Evolutionary conservation across 1,140 invertebrate genomes (phyloP).

Genomic region (Euschistus heros): DNA sequence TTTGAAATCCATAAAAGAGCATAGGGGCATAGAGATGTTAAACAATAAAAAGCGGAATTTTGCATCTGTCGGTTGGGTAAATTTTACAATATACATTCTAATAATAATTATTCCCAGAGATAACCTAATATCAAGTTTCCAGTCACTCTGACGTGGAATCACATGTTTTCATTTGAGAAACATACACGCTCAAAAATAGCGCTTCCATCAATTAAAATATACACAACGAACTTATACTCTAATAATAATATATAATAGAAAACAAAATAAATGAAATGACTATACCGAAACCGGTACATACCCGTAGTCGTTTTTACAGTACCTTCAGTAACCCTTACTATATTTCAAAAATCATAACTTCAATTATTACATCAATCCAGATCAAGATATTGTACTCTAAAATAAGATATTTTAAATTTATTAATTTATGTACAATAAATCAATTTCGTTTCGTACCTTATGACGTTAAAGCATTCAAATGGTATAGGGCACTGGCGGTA

Average conservation of each 20-base stretch:
- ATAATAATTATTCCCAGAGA: not conserved
- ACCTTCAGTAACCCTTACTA: not conserved
- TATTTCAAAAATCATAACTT: not conserved
- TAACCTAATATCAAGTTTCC: too few relatives aligned
- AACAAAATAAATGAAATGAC: slow-evolving; percentile 24
- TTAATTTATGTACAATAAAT: not conserved
- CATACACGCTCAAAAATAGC: not conserved
- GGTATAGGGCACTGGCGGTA: slow-evolving; percentile 11
- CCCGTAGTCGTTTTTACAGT: slow-evolving; percentile 29
- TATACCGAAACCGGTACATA: slow-evolving; percentile 30
- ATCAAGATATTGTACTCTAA: not conserved
- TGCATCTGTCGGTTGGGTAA: too few relatives aligned
- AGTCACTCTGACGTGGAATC: too few relatives aligned
- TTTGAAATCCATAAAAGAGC: too few relatives aligned
- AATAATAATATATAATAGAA: slow-evolving; percentile 19
- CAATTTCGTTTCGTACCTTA: not conserved
- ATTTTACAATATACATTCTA: not conserved
- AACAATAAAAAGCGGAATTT: too few relatives aligned
- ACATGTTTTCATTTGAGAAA: not conserved
- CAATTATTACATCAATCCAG: not conserved
- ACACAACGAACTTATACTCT: slow-evolving; percentile 11
- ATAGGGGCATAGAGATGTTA: too few relatives aligned
- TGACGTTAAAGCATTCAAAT: not conserved
- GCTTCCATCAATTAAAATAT: slow-evolving; percentile 1
- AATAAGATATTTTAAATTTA: not conserved